These are phyloP conservation scores for Bubo scandiacus DNA, from an alignment of 2,113 vertebrate genomes.

Conservation along the genomic window DNA sequence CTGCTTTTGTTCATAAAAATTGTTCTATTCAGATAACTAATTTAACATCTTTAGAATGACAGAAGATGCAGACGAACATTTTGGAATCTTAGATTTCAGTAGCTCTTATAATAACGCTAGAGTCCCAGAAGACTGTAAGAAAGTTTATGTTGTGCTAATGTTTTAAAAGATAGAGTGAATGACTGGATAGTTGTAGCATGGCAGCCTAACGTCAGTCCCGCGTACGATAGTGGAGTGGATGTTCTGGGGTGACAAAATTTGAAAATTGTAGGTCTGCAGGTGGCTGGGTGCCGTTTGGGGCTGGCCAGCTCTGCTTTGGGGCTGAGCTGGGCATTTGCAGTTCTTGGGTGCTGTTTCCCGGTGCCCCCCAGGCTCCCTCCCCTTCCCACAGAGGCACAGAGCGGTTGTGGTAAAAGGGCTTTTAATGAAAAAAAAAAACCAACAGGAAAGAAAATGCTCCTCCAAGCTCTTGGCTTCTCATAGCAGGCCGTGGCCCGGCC, in stretches of 20 bases:
- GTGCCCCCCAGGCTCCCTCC: neutral
- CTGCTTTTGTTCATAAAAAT: neutral
- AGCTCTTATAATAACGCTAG: neutral
- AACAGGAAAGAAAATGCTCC: too few relatives aligned
- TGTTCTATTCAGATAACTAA: neutral
- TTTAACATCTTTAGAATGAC: neutral
- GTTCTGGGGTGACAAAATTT: neutral
- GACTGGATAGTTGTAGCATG: neutral
- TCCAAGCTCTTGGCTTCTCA: too few relatives aligned
- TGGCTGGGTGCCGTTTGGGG: too few relatives aligned
- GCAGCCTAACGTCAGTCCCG: neutral
- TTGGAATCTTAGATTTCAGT: neutral
- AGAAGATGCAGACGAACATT: neutral
- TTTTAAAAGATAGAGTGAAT: neutral
- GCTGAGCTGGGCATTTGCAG: neutral
- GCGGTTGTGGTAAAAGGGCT: too few relatives aligned
- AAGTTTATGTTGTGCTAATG: neutral
- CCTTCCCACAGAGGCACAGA: neutral
- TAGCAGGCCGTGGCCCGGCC: too few relatives aligned
- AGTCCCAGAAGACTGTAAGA: neutral
- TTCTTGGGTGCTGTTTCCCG: neutral
- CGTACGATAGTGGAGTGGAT: neutral
- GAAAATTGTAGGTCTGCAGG: neutral
- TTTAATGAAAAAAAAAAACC: too few relatives aligned
- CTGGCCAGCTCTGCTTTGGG: neutral